A percentile compares a stretch with the other conserved stretches of the same genome.
Evolutionary conservation across 2,888 invertebrate genomes (phyloP).

Genomic region (Tachina grossa): DNA sequence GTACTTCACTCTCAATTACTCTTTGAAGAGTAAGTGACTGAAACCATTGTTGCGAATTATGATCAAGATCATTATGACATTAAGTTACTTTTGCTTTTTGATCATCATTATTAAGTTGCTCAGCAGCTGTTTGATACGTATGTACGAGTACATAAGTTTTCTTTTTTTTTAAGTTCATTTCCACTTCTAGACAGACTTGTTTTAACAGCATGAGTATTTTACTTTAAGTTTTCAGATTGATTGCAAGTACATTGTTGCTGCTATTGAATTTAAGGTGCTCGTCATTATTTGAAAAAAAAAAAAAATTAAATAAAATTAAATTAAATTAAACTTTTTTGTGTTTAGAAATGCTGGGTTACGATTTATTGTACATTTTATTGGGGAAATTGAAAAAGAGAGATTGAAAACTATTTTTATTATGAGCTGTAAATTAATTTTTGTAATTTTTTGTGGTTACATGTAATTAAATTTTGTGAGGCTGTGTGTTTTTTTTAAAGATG

Average conservation of each 20-base stretch:
- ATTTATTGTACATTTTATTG: background rate
- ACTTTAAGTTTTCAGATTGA: conserved; percentile 14
- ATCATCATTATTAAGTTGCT: conserved; percentile 42
- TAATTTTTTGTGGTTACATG: background rate
- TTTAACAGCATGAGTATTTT: conserved; percentile 13
- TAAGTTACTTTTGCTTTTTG: background rate
- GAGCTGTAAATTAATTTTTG: background rate
- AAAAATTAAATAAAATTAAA: background rate
- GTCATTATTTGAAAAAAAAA: background rate
- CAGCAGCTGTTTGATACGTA: background rate
- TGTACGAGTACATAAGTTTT: background rate
- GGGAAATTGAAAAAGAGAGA: conserved; percentile 4
- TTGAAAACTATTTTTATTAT: background rate
- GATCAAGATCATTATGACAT: conserved; percentile 44
- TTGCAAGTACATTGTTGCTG: background rate
- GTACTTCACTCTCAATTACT: conserved; percentile 66
- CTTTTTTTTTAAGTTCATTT: conserved; percentile 12
- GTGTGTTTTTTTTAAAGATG: too few relatives aligned
- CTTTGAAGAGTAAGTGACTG: conserved; percentile 60
- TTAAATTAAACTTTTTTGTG: background rate
- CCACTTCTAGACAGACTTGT: conserved; percentile 16
- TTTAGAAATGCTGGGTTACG: background rate
- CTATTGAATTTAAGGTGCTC: conserved; percentile 6
- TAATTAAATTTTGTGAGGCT: background rate
- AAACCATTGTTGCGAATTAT: conserved; percentile 39